Evolutionary conservation across 2,113 vertebrate species (phyloP), one percentile per base, ranked within the genome.

Genomic region (Lipotes vexillifer): DNA sequence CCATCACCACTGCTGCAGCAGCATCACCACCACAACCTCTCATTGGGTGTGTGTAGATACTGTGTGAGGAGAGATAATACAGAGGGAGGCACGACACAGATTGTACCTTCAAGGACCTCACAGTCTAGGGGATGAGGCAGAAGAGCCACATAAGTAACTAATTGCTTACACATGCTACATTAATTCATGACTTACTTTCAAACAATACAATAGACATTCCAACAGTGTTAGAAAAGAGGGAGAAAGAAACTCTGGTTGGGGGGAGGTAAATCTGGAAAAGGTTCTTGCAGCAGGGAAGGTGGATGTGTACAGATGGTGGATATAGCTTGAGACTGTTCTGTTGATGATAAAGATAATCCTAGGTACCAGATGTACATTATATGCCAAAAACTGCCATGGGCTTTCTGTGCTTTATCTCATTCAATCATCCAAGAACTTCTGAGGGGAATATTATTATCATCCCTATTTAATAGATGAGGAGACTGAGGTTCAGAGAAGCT

Each of bases 131-230:
- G 15, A 63, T 41, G 55, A 96, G 49, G 36, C 46, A 52, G 44
- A 87, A 94, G 57, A 92, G 36, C 59, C n/a, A 36, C 29, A 33
- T 31, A 44, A 84, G 41, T 49, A 38, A 36, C 33, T 78, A 93
- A 93, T 89, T 77, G 82, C 38, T 96, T 97, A 29, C 66, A 88
- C 68, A 78, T 96, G 81, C 41, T 82, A 20, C 27, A 63, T 82
- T 44, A 66, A 92, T 31, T 52, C 71, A 52, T 88, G 75, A 85
- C 88, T 97, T 91, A 46, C 85, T 97, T 97, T 63, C 27, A 78
- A 33, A 86, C 46, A 69, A 57, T 27, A 8, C 36, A 85, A 44
- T 20, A 89, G 86, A 36, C 85, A 93, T 95, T 88, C 59, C 91
- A 97, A 57, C 7, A 63, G 41, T 44, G 23, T 86, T 96, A 96